Conservation (phyloP, 2,113 vertebrate species). For the Scomber japonicus region DNA sequence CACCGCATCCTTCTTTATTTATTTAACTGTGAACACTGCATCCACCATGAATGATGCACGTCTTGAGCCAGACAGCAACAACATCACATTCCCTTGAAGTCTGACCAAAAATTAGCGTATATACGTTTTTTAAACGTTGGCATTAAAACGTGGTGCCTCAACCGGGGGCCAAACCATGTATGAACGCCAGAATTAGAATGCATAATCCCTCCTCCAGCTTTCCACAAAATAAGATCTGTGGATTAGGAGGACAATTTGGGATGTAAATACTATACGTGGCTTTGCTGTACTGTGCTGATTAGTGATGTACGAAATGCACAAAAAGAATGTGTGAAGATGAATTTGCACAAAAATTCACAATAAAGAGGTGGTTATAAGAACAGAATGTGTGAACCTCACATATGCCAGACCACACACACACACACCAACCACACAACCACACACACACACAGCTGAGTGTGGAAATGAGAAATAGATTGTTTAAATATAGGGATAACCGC, state of each 20-base stretch:
- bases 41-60: constrained; percentile 2
- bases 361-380: too few relatives aligned
- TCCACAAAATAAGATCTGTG: constrained; percentile 30
- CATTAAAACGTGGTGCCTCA: background rate
- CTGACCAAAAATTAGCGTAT: too few relatives aligned
- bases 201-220: constrained; percentile 33
- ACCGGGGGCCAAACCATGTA: background rate
- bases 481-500: too few relatives aligned
- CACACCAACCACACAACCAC: too few relatives aligned
- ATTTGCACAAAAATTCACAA: background rate
- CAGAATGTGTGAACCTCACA: too few relatives aligned
- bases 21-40: background rate
- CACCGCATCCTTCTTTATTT: background rate
- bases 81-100: background rate
- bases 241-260: constrained; percentile 3
- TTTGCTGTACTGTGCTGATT: background rate
- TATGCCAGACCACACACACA: too few relatives aligned
- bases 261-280: constrained; percentile 31
- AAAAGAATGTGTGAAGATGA: constrained; percentile 17
- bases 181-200: constrained; percentile 23
- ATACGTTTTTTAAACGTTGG: background rate
- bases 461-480: too few relatives aligned
- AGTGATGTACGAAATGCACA: constrained; percentile 9
- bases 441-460: too few relatives aligned
- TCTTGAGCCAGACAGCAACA: background rate